These are phyloP conservation scores for Isaurus tuberculatus DNA, from an alignment of 92 coral and sea anemone species.

Conservation along the genomic window DNA sequence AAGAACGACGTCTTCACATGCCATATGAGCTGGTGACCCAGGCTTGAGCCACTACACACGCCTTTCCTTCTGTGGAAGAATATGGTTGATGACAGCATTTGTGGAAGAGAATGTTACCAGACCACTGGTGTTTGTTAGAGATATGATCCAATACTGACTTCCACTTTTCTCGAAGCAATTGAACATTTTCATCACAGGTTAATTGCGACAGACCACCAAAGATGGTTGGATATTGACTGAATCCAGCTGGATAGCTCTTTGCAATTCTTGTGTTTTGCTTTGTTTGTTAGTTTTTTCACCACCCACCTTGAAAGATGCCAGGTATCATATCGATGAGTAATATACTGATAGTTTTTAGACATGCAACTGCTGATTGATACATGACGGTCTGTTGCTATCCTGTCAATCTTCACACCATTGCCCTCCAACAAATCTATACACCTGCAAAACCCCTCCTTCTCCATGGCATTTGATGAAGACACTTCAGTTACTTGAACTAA, in stretches of 20 bases:
- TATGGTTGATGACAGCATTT: conserved; percentile 52
- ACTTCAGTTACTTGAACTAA: conserved; percentile 72
- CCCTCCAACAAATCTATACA: conserved; percentile 25
- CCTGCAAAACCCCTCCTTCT: conserved; percentile 57
- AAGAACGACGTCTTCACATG: conserved; percentile 51
- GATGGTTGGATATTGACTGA: conserved; percentile 63
- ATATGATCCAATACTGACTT: conserved; percentile 59
- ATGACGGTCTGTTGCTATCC: conserved; percentile 59
- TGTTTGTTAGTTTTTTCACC: conserved; percentile 60
- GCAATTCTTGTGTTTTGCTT: conserved; percentile 53
- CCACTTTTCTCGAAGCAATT: conserved; percentile 63
- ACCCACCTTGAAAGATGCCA: conserved; percentile 75
- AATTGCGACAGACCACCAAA: conserved; percentile 76
- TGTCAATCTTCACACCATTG: background rate
- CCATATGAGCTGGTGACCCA: conserved; percentile 48
- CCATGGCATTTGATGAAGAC: conserved; percentile 73
- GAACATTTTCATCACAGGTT: conserved; percentile 64
- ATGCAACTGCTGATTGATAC: conserved; percentile 56
- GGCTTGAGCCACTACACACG: conserved; percentile 51
- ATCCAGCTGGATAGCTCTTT: conserved; percentile 60
- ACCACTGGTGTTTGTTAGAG: conserved; percentile 54
- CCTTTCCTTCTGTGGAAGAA: background rate
- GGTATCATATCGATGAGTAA: conserved; percentile 68
- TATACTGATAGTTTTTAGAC: conserved; percentile 44
- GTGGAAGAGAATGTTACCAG: conserved; percentile 42